Evolutionary conservation across 2,888 invertebrate species (phyloP).

Genomic region (Archips xylosteana): DNA sequence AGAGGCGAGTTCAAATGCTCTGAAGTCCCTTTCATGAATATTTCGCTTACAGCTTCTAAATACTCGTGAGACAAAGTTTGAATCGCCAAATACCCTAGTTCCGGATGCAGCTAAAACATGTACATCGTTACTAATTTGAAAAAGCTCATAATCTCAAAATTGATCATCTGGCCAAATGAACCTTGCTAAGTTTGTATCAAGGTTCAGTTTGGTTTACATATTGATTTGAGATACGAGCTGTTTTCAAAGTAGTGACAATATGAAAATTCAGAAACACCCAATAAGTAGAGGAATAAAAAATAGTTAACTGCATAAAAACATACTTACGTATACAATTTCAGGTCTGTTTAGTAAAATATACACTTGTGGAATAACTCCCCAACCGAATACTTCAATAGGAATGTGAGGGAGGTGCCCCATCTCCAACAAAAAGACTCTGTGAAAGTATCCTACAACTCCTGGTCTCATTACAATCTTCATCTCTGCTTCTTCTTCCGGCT

Average conservation of each 20-base stretch:
- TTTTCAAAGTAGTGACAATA: too few species aligned
- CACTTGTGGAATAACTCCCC: constrained; percentile 86
- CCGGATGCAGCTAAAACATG: constrained; percentile 59
- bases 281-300: constrained; percentile 29
- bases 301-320: neutral
- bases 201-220: too few species aligned
- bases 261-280: constrained; percentile 20
- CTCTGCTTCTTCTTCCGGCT: constrained; percentile 68
- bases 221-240: too few species aligned
- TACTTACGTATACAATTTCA: constrained; percentile 59
- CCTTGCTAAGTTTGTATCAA: too few species aligned
- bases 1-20: constrained; percentile 69
- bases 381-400: constrained; percentile 82
- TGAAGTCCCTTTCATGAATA: constrained; percentile 58
- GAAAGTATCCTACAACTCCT: constrained; percentile 83
- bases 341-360: constrained; percentile 80
- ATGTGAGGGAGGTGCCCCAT: constrained; percentile 84
- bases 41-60: constrained; percentile 67
- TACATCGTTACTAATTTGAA: neutral
- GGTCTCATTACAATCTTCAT: constrained; percentile 82
- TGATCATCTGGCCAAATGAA: too few species aligned
- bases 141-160: too few species aligned
- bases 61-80: constrained; percentile 70
- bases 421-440: constrained; percentile 77
- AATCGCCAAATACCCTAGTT: constrained; percentile 81